Evolutionary conservation across 2,888 invertebrate species (phyloP), one percentile per base, ranked within the genome.

Genomic region (Athalia rosae): DNA sequence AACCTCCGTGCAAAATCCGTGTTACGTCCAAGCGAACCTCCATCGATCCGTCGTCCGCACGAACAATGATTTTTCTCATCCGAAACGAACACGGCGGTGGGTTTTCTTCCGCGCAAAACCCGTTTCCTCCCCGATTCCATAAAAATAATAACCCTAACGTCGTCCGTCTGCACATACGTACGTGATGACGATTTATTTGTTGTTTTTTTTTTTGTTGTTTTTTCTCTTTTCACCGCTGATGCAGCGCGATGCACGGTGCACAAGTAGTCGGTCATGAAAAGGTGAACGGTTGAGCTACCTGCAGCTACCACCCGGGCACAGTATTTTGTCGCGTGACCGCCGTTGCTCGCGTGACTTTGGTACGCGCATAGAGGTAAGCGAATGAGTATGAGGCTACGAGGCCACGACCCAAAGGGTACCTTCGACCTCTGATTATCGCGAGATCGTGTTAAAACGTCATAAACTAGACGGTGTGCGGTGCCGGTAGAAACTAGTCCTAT

Each of bases 401-500:
- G 61, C 74, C 74, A 74, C 61, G 74, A 74, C 71, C 71, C 47
- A 58, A 56, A 71, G 71, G 71, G 71, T 59, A 58, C 71, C 58
- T 45, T 28, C 71, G 84, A 85, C 84, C 85, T 81, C 84, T 83
- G 82, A 84, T 85, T 85, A 85, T 85, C 85, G 80, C 81, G 78
- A 82, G 81, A 85, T 85, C 85, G 85, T 84, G 85, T 82, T 84
- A 85, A 85, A 81, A 79, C 79, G 77, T 80, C 81, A 85, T 82
- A 84, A 85, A 83, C 81, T 79, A 80, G 79, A 47, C 74, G 79
- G 78, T 79, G 76, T 53, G n/a, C n/a, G 81, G 81, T 79, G 78
- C 79, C 78, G 78, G 79, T 76, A 28, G 28, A 28, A 28, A 81
- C 56, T 56, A n/a, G 58, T 45, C 71, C 28, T 9, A 15, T 41